Evolutionary conservation across 2,888 invertebrate species (phyloP).

Genomic region (Drosophila pseudotalamancana): DNA sequence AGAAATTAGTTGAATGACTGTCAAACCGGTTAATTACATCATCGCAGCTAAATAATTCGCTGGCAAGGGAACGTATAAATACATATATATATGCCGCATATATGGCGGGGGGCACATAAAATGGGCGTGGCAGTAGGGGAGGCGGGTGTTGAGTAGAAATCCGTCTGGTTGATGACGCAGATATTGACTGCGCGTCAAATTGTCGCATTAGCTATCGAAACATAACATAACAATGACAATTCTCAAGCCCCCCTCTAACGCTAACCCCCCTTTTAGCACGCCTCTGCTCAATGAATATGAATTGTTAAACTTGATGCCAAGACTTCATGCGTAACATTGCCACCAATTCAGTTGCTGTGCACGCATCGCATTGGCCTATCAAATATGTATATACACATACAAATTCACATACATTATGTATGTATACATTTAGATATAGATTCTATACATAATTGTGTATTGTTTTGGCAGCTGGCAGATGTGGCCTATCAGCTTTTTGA

Average conservation of each 20-base stretch:
- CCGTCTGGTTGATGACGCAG: conserved; percentile 17
- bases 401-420: too few species aligned
- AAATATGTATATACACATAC: background rate
- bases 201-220: conserved; percentile 7
- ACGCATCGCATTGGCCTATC: conserved; percentile 49
- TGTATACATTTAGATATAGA: conserved; percentile 13
- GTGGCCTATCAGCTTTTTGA: conserved; percentile 39
- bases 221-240: conserved; percentile 35
- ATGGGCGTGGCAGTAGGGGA: conserved; percentile 4
- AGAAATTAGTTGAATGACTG: conserved; percentile 12
- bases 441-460: conserved; percentile 6
- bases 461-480: conserved; percentile 48
- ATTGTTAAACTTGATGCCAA: conserved; percentile 29
- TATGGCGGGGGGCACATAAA: background rate
- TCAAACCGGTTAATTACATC: conserved; percentile 40
- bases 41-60: conserved; percentile 21
- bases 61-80: background rate
- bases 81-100: too few species aligned
- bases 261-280: background rate
- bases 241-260: background rate
- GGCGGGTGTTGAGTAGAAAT: conserved; percentile 35
- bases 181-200: conserved; percentile 8
- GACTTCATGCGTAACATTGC: conserved; percentile 48
- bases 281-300: conserved; percentile 11
- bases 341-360: conserved; percentile 60